phyloP scores from a whole-genome alignment of 2,888 invertebrate genomes.

The Thysanoteuthis rhombus region DNA sequence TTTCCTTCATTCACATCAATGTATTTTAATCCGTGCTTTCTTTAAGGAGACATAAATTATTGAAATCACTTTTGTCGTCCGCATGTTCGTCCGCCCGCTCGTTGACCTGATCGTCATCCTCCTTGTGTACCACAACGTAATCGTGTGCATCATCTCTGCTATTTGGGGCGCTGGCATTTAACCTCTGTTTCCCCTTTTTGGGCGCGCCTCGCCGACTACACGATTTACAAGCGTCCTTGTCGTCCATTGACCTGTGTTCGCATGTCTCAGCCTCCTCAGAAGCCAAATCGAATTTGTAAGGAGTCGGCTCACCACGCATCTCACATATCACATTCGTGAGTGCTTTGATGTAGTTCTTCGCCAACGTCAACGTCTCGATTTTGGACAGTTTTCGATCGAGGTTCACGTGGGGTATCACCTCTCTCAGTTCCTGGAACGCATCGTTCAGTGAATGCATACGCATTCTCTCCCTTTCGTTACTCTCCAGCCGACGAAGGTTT shows the following conservation, averaged over 20 bases:
- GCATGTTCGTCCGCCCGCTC: background rate
- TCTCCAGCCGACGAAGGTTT: constrained; percentile 85
- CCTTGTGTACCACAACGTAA: background rate
- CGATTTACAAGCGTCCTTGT: constrained; percentile 21
- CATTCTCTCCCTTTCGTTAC: constrained; percentile 90
- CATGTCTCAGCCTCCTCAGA: constrained; percentile 39
- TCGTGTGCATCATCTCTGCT: background rate
- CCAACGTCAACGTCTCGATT: constrained; percentile 87
- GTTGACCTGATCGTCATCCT: background rate
- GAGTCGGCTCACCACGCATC: constrained; percentile 79
- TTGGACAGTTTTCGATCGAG: constrained; percentile 86
- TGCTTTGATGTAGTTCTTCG: constrained; percentile 90
- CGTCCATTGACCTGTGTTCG: background rate
- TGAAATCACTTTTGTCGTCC: constrained; percentile 18
- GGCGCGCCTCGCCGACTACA: background rate
- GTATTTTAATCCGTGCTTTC: too few species aligned
- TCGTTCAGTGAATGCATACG: constrained; percentile 92
- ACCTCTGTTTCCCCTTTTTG: constrained; percentile 13
- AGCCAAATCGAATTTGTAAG: constrained; percentile 71
- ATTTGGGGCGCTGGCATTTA: background rate
- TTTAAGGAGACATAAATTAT: constrained; percentile 15
- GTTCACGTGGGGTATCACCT: constrained; percentile 87
- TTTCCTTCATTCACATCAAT: background rate
- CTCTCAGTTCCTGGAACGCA: constrained; percentile 86
- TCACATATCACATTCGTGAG: constrained; percentile 86